These are phyloP conservation scores for Miniopterus natalensis DNA, from an alignment of 2,113 vertebrate genomes.

Conservation along the genomic window DNA sequence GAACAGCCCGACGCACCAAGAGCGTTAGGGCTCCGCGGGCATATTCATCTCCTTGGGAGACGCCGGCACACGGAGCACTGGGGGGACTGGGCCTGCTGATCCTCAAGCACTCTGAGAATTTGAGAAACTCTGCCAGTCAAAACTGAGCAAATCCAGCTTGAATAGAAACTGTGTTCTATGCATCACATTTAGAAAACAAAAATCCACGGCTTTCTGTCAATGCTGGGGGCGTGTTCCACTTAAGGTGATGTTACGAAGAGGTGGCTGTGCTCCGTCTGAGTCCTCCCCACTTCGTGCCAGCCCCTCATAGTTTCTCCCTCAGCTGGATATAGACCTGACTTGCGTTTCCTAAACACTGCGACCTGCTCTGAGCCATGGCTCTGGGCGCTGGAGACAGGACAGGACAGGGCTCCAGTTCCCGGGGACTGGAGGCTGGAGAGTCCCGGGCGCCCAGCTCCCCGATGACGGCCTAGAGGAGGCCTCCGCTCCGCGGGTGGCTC, in stretches of 20 bases:
- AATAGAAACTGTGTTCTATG: constrained; percentile 36
- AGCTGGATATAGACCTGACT: not conserved
- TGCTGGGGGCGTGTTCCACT: not conserved
- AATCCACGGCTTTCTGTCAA: constrained; percentile 68
- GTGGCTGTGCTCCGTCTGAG: not conserved
- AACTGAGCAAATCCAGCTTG: constrained; percentile 4
- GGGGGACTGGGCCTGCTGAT: not conserved
- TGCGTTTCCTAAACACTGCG: constrained; percentile 14
- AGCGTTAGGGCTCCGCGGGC: not conserved
- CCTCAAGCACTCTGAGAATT: not conserved
- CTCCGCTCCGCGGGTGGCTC: no score
- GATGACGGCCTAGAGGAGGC: no score
- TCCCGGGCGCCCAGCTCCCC: no score
- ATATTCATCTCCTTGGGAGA: constrained; percentile 38
- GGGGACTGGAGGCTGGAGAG: not conserved
- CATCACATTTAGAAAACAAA: constrained; percentile 63
- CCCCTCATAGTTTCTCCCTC: not conserved
- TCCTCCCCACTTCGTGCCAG: not conserved
- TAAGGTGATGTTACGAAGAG: not conserved
- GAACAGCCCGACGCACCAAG: not conserved
- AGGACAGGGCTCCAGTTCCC: not conserved
- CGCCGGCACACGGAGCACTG: not conserved
- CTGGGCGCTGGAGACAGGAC: not conserved
- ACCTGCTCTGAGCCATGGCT: not conserved
- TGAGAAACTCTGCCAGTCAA: constrained; percentile 50